Conservation (phyloP, 2,113 vertebrate genomes). For the Tragelaphus buxtoni region DNA sequence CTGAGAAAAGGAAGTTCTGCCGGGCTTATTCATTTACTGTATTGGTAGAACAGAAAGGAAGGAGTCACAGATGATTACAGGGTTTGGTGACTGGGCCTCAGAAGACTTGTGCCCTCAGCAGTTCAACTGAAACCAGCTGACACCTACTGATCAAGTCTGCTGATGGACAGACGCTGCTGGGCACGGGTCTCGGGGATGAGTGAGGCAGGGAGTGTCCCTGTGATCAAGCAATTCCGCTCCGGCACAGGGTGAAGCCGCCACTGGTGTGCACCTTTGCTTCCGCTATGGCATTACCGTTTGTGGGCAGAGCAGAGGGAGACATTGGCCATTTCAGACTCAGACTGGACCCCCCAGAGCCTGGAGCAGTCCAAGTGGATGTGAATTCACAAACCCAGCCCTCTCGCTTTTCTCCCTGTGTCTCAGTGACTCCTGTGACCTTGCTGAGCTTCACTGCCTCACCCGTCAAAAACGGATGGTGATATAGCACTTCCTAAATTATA, state of each 20-base stretch:
- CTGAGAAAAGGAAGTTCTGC: background rate
- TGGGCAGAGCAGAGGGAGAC: background rate
- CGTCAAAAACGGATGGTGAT: background rate
- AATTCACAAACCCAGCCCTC: background rate
- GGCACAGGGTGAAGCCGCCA: background rate
- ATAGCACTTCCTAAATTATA: background rate
- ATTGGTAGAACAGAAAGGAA: background rate
- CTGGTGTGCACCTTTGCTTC: background rate
- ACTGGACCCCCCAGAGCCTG: fast-evolving
- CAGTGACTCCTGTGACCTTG: background rate
- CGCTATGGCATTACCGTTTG: background rate
- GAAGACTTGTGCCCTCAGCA: background rate
- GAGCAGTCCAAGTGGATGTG: background rate
- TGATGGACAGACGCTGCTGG: too few relatives aligned
- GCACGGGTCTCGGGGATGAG: background rate
- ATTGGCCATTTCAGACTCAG: background rate
- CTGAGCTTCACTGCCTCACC: background rate
- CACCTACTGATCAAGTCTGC: background rate
- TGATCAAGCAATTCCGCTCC: background rate
- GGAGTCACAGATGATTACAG: background rate
- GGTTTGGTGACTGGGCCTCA: background rate
- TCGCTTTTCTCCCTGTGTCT: background rate
- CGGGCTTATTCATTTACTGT: background rate
- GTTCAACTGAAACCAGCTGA: background rate
- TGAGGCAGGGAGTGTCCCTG: too few relatives aligned